Evolutionary conservation across 2,797 vertebrate genomes (phyloP).

Genomic region (Sebastes diaconus): DNA sequence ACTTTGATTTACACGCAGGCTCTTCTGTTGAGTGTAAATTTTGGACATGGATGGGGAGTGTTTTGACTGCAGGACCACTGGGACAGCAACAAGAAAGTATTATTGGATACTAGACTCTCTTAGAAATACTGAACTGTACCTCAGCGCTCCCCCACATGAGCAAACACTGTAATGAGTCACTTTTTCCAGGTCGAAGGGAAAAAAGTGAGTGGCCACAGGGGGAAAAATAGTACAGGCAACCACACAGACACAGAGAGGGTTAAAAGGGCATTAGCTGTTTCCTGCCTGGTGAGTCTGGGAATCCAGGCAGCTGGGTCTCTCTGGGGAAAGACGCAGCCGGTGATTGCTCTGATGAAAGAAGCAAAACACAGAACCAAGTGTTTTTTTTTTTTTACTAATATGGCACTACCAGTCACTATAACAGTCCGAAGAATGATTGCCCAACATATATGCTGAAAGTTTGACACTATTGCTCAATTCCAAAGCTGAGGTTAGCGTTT

Average conservation of each 20-base stretch:
- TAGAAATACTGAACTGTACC: conserved; percentile 24
- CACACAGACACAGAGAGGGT: conserved; percentile 45
- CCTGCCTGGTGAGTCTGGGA: conserved; percentile 56
- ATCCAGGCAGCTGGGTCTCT: conserved; percentile 49
- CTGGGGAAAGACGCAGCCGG: conserved; percentile 28
- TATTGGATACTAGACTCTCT: background rate
- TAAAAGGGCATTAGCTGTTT: conserved; percentile 62
- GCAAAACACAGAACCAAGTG: conserved; percentile 32
- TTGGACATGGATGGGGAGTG: background rate
- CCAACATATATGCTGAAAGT: conserved; percentile 36
- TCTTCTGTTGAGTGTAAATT: conserved; percentile 14
- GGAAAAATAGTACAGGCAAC: background rate
- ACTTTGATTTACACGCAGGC: conserved; percentile 56
- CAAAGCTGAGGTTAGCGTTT: conserved; percentile 45
- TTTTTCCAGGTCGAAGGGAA: conserved; percentile 60
- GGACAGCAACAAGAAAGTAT: conserved; percentile 22
- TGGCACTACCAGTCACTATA: conserved; percentile 25
- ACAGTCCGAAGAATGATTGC: conserved; percentile 26
- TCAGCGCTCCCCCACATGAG: conserved; percentile 43
- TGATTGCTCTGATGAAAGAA: conserved; percentile 44
- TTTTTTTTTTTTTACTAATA: conserved; percentile 13
- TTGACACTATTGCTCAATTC: conserved; percentile 42
- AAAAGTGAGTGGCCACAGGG: conserved; percentile 7
- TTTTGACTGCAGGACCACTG: conserved; percentile 9
- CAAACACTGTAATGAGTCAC: conserved; percentile 67